Base-by-base conservation (phyloP, 2,797 vertebrate genomes). In the Gymnothorax javanicus region DNA sequence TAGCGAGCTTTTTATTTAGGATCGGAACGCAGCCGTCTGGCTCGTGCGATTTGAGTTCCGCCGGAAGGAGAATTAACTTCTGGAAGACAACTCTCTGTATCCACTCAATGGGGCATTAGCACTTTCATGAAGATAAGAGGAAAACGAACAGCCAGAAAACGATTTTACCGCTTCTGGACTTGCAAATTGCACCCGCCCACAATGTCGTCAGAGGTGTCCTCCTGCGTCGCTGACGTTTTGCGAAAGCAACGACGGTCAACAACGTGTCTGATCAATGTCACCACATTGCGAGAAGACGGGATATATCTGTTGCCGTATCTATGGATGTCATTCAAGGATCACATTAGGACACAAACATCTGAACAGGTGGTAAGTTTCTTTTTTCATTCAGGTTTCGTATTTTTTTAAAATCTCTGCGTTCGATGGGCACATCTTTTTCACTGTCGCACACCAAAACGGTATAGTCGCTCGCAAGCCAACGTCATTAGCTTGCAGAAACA, bases 251-350 rank as follows among this genome's bases (percentile, higher is more conserved):
- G 57, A 58, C 11, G 88, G 83, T 88, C 69, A 75, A 62, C 89
- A 91, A 81, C 87, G 90, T 91, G 90, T 57, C 9, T 2, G 7
- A 60, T 95, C 95, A 96, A 96, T 95, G 95, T 95, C 95, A 96
- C 43, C 0, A 75, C 84, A 62, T 58, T 86, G 87, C 84, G 82
- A 0, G 15, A 6, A 2, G 85, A 33, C 20, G 57, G 13, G 62
- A 56, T 33, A 17, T 58, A 1, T 12, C 59, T 11, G 2, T 3
- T 81, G 85, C 43, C 4, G 15, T 84, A 56, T 52, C 17, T 84
- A 43, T 67, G 43, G 54, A 0, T 43, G 33, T 17, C 15, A 57
- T n/a, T 54, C 33, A 7, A 77, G 20, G 15, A 84, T 84, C 58
- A 75, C 82, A 25, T 62, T 57, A 56, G 69, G 25, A 57, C 73